Evolutionary conservation across 2,888 invertebrate genomes (phyloP).

Genomic region (Drosophila prolongata): DNA sequence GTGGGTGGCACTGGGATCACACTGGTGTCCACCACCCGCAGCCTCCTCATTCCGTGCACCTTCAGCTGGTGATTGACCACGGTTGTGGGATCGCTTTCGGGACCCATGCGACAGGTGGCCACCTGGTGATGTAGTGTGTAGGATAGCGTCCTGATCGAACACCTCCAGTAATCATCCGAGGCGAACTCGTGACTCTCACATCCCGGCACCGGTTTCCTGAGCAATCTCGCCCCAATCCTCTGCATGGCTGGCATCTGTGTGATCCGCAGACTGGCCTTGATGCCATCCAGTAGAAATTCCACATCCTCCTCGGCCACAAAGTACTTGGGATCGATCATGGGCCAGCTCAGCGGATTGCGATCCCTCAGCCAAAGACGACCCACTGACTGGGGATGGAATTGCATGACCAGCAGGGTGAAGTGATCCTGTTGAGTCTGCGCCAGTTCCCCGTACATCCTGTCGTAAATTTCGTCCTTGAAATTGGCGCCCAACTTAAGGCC

Average conservation of each 20-base stretch:
- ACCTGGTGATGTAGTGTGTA: conserved; percentile 88
- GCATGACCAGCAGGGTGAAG: conserved; percentile 88
- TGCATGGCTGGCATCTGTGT: conserved; percentile 87
- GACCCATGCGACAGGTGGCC: conserved; percentile 90
- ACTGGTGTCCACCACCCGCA: conserved; percentile 89
- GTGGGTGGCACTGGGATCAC: conserved; percentile 88
- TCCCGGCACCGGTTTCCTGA: conserved; percentile 85
- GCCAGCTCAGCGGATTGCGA: conserved; percentile 87
- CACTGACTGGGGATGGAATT: conserved; percentile 90
- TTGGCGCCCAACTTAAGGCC: conserved; percentile 86
- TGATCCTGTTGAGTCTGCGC: conserved; percentile 85
- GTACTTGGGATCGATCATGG: conserved; percentile 87
- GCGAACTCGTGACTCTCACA: conserved; percentile 86
- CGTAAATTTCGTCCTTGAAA: conserved; percentile 86
- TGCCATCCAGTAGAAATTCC: conserved; percentile 86
- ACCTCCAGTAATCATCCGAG: conserved; percentile 90
- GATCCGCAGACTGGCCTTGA: conserved; percentile 87
- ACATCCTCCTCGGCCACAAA: conserved; percentile 85
- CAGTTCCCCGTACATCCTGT: conserved; percentile 86
- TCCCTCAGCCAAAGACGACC: conserved; percentile 89
- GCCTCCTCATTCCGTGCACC: conserved; percentile 87
- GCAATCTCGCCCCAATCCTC: conserved; percentile 85
- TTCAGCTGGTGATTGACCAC: conserved; percentile 88
- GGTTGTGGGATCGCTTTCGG: conserved; percentile 86
- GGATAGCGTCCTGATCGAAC: conserved; percentile 87